phyloP scores from a whole-genome alignment of 2,888 invertebrate species.

The Spodoptera littoralis region DNA sequence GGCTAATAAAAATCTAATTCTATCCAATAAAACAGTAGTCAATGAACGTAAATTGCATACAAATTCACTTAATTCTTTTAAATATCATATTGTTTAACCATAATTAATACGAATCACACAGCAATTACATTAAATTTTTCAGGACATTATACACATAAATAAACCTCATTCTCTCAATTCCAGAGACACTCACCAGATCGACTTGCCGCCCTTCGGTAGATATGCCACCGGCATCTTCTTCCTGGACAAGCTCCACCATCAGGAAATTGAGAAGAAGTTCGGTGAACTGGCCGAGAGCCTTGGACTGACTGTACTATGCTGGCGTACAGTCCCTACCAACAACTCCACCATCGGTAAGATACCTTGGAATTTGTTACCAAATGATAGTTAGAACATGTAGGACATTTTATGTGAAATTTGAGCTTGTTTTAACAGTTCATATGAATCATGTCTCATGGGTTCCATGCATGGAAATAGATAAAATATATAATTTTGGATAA shows the following conservation, averaged over 20 bases:
- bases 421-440: constrained; percentile 24
- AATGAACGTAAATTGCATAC: background rate
- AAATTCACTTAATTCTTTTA: too few species aligned
- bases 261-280: constrained; percentile 94
- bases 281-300: constrained; percentile 93
- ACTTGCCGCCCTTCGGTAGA: constrained; percentile 95
- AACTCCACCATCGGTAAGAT: constrained; percentile 93
- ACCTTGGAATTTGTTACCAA: background rate
- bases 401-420: background rate
- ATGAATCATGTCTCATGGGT: constrained; percentile 15
- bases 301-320: constrained; percentile 95
- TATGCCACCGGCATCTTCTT: constrained; percentile 99
- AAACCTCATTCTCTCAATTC: constrained; percentile 14
- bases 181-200: constrained; percentile 94
- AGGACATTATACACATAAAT: background rate
- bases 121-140: too few species aligned
- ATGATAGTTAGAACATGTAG: background rate
- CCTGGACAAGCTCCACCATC: constrained; percentile 94
- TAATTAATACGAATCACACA: too few species aligned
- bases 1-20: too few species aligned
- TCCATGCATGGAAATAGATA: too few species aligned
- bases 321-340: constrained; percentile 98
- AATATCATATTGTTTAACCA: too few species aligned
- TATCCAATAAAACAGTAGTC: background rate
- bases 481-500: too few species aligned